Percentiles rank a stretch among this genome's conserved stretches.
Evolutionary conservation across 2,113 vertebrate species (phyloP).

Genomic region (Pelusios castaneus): DNA sequence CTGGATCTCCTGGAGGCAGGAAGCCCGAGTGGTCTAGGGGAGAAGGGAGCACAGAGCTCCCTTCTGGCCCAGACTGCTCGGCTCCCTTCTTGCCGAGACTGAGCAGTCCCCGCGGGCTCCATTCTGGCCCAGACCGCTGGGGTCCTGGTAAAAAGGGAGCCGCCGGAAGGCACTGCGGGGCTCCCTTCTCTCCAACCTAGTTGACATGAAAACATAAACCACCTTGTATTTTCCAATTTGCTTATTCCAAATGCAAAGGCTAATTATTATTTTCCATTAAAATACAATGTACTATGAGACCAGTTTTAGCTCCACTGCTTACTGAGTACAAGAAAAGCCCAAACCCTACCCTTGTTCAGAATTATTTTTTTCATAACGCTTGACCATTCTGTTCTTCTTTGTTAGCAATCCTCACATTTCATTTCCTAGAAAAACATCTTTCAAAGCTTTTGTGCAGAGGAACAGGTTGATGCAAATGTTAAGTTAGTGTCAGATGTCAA

Average conservation of each 20-base stretch:
- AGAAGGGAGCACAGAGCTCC: too few relatives aligned
- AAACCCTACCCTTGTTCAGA: background rate
- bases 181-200: too few relatives aligned
- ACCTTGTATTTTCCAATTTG: background rate
- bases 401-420: background rate
- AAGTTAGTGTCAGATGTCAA: background rate
- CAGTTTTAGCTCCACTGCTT: background rate
- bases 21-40: too few relatives aligned
- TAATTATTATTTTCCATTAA: background rate
- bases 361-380: background rate
- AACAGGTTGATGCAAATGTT: background rate
- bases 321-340: background rate
- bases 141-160: too few relatives aligned
- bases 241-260: background rate
- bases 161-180: too few relatives aligned
- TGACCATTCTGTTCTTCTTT: background rate
- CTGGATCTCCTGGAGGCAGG: too few relatives aligned
- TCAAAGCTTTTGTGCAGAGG: background rate
- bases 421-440: background rate
- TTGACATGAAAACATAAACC: background rate
- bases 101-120: too few relatives aligned
- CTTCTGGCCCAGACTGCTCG: too few relatives aligned
- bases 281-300: background rate
- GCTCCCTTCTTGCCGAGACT: too few relatives aligned
- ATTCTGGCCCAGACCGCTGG: too few relatives aligned